Base-by-base conservation (phyloP, 1,140 invertebrate species). In the Euwallacea fornicatus region DNA sequence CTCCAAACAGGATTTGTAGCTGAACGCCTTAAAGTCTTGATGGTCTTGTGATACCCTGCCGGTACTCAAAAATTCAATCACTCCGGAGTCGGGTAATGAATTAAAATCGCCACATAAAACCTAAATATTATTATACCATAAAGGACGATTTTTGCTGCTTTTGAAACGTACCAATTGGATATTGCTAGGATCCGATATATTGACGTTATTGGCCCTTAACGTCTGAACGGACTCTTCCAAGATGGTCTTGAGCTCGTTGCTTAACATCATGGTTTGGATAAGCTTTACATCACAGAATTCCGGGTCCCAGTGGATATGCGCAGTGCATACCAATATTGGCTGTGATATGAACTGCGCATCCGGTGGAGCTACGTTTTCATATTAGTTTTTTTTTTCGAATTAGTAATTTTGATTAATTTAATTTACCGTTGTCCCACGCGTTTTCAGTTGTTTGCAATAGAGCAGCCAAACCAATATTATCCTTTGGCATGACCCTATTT, bases 231-330 rank as follows among this genome's bases (percentile, higher is more conserved):
- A 90, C 81, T 95, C 91, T 77, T 96, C 93, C 58, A 94, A 85
- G 75, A 96, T 94, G 55, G 86, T 86, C 77, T 91, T 89, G 68
- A 95, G 83, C 83, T 99, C 97, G 81, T 96, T 93, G 83, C 96
- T 94, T 71, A 99, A 84, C 97, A 99, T 99, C 94, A 99, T 98
- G 21, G 95, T 98, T 83, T 99, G 98, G 73, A 99, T 98, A 0
- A 99, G 86, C 84, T 99, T 99, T n/a, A 99, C 98, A 83, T 99
- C 98, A 79, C 96, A 98, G 82, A 93, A 99, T 84, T 99, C 97
- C 1, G 98, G 98, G 87, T 99, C 98, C 98, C 98, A 99, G 83
- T 99, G 97, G 71, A 99, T 97, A 83, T 99, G 98, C 44, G 97
- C 97, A 6, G 97, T 99, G 80, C 96, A 98, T 42, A 99, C 96